Percentiles rank a stretch among this genome's conserved stretches.
Evolutionary conservation across 2,888 invertebrate species (phyloP).

Genomic region (Scaptodrosophila latifasciaeformis): DNA sequence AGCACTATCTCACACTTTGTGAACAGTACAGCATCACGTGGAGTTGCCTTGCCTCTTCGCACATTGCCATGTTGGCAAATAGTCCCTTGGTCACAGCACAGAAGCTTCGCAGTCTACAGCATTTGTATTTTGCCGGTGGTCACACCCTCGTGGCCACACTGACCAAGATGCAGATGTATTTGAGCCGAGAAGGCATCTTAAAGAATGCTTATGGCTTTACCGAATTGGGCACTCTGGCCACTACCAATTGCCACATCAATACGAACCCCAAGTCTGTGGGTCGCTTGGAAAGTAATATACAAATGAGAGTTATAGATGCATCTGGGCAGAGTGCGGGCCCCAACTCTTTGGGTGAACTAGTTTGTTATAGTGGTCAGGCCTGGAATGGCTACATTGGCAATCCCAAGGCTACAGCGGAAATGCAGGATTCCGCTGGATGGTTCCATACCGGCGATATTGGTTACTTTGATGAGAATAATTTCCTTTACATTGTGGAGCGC

Average conservation of each 20-base stretch:
- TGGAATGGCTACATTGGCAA: slow-evolving; percentile 73
- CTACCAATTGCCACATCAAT: slow-evolving; percentile 32
- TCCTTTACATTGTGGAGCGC: slow-evolving; percentile 65
- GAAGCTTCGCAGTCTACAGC: slow-evolving; percentile 40
- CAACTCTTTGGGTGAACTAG: slow-evolving; percentile 62
- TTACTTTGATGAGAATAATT: slow-evolving; percentile 71
- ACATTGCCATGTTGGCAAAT: slow-evolving; percentile 52
- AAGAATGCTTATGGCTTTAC: slow-evolving; percentile 61
- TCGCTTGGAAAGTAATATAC: slow-evolving; percentile 36
- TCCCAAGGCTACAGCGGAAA: slow-evolving; percentile 59
- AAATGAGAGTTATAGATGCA: slow-evolving; percentile 52
- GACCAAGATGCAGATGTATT: slow-evolving; percentile 39
- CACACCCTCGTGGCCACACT: slow-evolving; percentile 44
- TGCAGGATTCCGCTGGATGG: slow-evolving; percentile 71
- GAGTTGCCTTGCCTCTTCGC: slow-evolving; percentile 46
- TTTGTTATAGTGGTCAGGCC: slow-evolving; percentile 31
- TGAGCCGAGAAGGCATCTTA: slow-evolving; percentile 36
- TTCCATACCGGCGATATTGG: slow-evolving; percentile 73
- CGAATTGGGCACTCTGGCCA: slow-evolving; percentile 47
- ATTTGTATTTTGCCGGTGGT: slow-evolving; percentile 53
- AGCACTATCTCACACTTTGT: slow-evolving; percentile 46
- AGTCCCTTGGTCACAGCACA: slow-evolving; percentile 22
- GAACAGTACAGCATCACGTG: slow-evolving; percentile 50
- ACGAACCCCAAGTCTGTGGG: slow-evolving; percentile 58
- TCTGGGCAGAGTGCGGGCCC: slow-evolving; percentile 47